A percentile compares a stretch with the other conserved stretches of the same genome.
Evolutionary conservation across 2,113 vertebrate genomes (phyloP).

Genomic region (Coreoperca whiteheadi): DNA sequence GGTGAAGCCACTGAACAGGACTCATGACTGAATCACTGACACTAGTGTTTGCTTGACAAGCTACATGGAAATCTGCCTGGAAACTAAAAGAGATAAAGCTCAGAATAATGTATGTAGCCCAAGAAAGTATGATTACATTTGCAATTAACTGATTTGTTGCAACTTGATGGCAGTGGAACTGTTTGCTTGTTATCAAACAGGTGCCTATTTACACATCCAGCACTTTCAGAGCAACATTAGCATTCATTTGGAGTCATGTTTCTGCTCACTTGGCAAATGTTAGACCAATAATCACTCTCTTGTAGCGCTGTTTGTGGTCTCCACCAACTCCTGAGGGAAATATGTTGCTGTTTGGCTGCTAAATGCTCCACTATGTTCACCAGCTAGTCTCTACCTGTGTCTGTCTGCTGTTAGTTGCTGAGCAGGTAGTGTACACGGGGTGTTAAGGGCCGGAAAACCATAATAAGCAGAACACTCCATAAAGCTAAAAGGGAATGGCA

Average conservation of each 20-base stretch:
- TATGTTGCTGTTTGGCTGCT: background rate
- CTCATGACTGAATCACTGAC: background rate
- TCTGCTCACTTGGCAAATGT: background rate
- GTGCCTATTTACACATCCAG: too few species aligned
- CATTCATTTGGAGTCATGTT: background rate
- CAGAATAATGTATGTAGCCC: background rate
- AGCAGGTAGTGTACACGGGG: too few species aligned
- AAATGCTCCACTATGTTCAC: too few species aligned
- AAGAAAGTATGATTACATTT: background rate
- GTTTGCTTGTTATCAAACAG: too few species aligned
- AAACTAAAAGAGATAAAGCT: background rate
- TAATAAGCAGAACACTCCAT: too few species aligned
- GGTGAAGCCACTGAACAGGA: slow-evolving; percentile 72
- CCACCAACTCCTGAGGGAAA: background rate
- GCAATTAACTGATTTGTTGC: background rate
- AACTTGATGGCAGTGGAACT: background rate
- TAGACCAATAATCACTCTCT: background rate
- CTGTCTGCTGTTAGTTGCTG: background rate
- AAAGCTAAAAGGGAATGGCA: too few species aligned
- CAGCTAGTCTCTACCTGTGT: too few species aligned
- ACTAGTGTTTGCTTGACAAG: background rate
- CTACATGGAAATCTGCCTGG: background rate
- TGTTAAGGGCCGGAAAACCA: too few species aligned
- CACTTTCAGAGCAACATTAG: background rate
- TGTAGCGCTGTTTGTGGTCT: background rate